Evolutionary conservation across 2,113 vertebrate genomes (phyloP).

Genomic region (Tyrannus savana): DNA sequence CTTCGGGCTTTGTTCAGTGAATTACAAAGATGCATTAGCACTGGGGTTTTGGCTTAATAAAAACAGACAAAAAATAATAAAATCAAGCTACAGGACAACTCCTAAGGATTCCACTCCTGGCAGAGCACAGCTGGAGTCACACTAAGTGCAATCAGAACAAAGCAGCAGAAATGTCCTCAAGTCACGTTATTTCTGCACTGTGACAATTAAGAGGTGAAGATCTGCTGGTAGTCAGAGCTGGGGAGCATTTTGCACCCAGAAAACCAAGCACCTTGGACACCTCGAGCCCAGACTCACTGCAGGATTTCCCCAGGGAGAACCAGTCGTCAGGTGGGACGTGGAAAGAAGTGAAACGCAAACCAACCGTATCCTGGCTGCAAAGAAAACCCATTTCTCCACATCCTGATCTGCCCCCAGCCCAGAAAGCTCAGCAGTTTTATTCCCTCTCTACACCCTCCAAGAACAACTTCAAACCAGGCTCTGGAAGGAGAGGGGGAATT

Average conservation of each 20-base stretch:
- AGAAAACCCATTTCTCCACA: neutral
- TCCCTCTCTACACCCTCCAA: neutral
- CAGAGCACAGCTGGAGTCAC: neutral
- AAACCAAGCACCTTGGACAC: neutral
- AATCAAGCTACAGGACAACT: neutral
- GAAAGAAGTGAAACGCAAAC: neutral
- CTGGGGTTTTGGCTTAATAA: neutral
- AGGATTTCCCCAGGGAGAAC: neutral
- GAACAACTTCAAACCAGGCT: neutral
- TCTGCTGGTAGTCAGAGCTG: neutral
- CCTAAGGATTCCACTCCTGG: neutral
- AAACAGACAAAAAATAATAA: neutral
- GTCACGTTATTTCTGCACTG: rapidly evolving
- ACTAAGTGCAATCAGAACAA: neutral
- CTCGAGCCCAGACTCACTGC: neutral
- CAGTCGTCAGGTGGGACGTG: neutral
- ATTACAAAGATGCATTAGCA: neutral
- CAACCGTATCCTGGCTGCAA: neutral
- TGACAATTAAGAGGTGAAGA: neutral
- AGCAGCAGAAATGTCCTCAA: neutral
- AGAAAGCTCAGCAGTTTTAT: neutral
- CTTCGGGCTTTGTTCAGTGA: neutral
- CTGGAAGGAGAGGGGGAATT: neutral
- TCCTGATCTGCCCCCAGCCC: neutral
- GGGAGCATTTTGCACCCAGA: neutral